These are phyloP conservation scores for Chymomyza fuscimana DNA, from an alignment of 2,888 invertebrate species.

Conservation along the genomic window DNA sequence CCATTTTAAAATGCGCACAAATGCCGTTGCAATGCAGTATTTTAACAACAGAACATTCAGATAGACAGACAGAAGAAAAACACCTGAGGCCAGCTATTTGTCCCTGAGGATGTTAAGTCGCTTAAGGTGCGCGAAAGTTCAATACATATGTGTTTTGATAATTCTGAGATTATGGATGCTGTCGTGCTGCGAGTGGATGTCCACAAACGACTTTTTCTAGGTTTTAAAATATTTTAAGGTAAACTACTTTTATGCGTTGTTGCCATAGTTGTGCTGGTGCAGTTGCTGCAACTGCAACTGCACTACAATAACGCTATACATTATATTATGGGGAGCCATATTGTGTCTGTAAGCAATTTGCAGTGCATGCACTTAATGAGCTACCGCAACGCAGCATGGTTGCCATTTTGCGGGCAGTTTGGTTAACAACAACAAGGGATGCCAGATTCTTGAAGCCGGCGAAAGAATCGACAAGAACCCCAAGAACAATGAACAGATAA, in stretches of 20 bases:
- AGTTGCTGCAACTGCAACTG: neutral
- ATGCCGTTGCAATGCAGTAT: constrained; percentile 54
- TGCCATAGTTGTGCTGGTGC: neutral
- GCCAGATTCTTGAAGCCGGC: neutral
- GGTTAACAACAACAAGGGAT: constrained; percentile 32
- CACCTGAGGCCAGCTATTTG: neutral
- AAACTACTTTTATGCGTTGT: neutral
- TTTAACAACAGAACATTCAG: constrained; percentile 26
- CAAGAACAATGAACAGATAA: constrained; percentile 46
- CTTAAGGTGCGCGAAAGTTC: neutral
- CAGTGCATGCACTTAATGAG: constrained; percentile 66
- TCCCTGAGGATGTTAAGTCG: neutral
- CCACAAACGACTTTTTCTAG: neutral
- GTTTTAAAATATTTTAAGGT: neutral
- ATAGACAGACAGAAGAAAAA: neutral
- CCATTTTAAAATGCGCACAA: constrained; percentile 52
- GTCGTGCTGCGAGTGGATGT: neutral
- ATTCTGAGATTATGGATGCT: no score
- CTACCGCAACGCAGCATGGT: constrained; percentile 47
- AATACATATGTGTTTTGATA: neutral
- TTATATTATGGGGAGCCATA: neutral
- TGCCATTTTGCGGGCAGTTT: constrained; percentile 61
- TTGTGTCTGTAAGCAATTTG: constrained; percentile 24
- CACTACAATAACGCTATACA: neutral
- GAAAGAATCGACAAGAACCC: constrained; percentile 3